Evolutionary conservation across 1,140 invertebrate genomes (phyloP), one percentile per base, ranked within the genome.

Genomic region (Teleopsis dalmanni): DNA sequence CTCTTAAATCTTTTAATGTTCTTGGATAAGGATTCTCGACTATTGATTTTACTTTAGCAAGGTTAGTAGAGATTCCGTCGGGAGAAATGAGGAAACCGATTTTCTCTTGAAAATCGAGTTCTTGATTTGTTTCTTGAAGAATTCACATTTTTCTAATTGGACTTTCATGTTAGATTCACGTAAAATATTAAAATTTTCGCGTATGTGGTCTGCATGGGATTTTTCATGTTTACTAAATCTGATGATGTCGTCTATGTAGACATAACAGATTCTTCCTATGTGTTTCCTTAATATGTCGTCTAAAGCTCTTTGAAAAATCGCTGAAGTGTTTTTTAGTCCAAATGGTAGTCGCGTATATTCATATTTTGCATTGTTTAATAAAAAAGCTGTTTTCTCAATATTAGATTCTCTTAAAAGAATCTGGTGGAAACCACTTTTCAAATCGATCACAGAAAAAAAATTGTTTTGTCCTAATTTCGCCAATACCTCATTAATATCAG

Each of bases 181-280:
- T n/a, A n/a, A n/a, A n/a, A n/a, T n/a, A n/a, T n/a, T n/a, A n/a
- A n/a, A n/a, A n/a, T n/a, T n/a, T n/a, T n/a, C n/a, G n/a, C n/a
- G n/a, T n/a, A 46, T 16, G 16, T 46, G 19, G 3, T 35, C 10
- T 8, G 18, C 2, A 22, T 36, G 33, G 4, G 34, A 18, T 16
- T 35, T 21, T 13, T 22, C 31, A 21, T 22, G 5, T 29, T 21
- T 16, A 14, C 13, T 8, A 36, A 46, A 45, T 10, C 34, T 27
- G 36, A 36, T 46, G 11, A 36, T 31, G 21, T 46, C 33, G 9
- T 46, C 33, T 33, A 36, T 14, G 33, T 46, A 46, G 4, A 35
- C 31, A 23, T 36, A 46, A 14, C 33, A 45, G 9, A 16, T 21
- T 25, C 14, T 36, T 25, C 21, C 44, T 38, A 47, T 47, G 6